Evolutionary conservation across 2,797 vertebrate genomes (phyloP).

Genomic region (Echiichthys vipera): DNA sequence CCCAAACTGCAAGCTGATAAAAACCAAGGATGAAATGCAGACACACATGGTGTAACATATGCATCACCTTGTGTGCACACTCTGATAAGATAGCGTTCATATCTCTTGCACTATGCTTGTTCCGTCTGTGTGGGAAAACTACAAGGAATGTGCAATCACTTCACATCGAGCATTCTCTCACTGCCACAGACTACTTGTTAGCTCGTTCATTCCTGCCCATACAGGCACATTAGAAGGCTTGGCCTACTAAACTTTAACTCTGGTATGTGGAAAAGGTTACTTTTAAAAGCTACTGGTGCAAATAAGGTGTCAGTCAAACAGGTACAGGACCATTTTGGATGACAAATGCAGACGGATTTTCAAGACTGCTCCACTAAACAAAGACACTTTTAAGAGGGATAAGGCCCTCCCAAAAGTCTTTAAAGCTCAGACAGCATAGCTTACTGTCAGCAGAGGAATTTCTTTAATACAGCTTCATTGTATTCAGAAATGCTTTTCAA

Average conservation of each 20-base stretch:
- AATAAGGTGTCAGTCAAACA: constrained; percentile 62
- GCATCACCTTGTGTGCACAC: constrained; percentile 34
- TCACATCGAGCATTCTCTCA: constrained; percentile 41
- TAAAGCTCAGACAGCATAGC: constrained; percentile 15
- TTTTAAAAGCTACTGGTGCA: constrained; percentile 60
- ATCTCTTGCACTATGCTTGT: constrained; percentile 19
- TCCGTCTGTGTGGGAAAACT: constrained; percentile 45
- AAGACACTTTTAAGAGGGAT: constrained; percentile 45
- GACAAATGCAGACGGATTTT: constrained; percentile 38
- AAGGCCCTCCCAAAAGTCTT: constrained; percentile 29
- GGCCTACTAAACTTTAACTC: constrained; percentile 54
- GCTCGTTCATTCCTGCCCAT: constrained; percentile 61
- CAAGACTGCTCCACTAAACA: constrained; percentile 35
- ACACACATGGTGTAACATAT: constrained; percentile 22
- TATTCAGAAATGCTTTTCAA: neutral
- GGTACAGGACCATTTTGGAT: constrained; percentile 37
- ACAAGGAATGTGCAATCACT: constrained; percentile 52
- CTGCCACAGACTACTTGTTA: constrained; percentile 36
- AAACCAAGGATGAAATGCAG: constrained; percentile 33
- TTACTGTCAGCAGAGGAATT: constrained; percentile 25
- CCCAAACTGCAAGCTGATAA: constrained; percentile 25
- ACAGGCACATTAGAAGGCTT: constrained; percentile 61
- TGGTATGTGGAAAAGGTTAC: constrained; percentile 61
- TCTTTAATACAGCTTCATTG: constrained; percentile 17
- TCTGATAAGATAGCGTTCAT: constrained; percentile 59